phyloP scores from a whole-genome alignment of 35 echinoderm and acorn worm genomes.

The Chiridota heheva region DNA sequence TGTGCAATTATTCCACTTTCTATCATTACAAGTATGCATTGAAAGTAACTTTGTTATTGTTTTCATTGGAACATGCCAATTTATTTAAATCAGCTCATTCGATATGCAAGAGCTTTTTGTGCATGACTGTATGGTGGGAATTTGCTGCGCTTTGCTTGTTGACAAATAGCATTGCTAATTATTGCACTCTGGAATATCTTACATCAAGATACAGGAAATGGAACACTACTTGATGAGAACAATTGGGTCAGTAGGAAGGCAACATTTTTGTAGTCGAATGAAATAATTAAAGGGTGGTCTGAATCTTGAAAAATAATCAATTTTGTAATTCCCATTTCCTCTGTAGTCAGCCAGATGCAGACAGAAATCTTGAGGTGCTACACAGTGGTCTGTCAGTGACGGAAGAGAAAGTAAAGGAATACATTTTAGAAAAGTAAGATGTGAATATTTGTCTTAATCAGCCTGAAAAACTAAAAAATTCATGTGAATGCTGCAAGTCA shows the following conservation, averaged over 20 bases:
- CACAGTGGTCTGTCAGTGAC: conserved; percentile 14
- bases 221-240: neutral
- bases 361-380: conserved; percentile 21
- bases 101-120: no score
- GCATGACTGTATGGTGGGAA: no score
- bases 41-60: neutral
- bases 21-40: neutral
- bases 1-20: neutral
- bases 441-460: no score
- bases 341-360: conserved; percentile 24
- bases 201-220: neutral
- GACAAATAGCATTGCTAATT: no score
- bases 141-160: no score
- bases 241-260: neutral
- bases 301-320: neutral
- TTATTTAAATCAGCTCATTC: no score
- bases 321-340: neutral
- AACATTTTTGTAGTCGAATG: neutral
- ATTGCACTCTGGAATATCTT: neutral
- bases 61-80: neutral
- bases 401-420: conserved; percentile 50
- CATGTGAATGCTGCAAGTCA: no score
- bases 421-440: conserved; percentile 46
- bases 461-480: no score
- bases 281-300: neutral